Base-by-base conservation (phyloP, 2,888 invertebrate genomes). In the Limnephilus rhombicus region DNA sequence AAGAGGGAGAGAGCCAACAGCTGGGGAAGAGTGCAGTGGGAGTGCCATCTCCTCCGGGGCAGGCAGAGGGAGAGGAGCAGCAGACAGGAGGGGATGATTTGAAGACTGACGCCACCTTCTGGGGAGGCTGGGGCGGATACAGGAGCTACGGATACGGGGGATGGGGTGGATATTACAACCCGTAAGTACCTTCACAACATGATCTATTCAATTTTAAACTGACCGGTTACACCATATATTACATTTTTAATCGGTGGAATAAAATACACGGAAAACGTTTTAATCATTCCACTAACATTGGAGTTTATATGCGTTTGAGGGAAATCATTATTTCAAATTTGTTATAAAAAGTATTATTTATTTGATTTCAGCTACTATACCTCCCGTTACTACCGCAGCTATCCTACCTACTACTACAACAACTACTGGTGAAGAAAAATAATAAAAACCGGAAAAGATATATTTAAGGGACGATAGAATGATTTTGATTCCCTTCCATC, bases 61-160 rank as follows among this genome's bases (percentile, higher is more conserved):
- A 94, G 93, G 94, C 18, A 68, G 68, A 94, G 18, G 68, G 18
- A 18, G 68, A 68, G 83, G 94, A 94, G 92, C 53, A 90, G 89
- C 93, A 94, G 93, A 94, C 94, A 53, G 53, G 53, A 41, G 94
- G 93, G 68, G 94, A 94, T 91, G 94, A 94, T 93, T 94, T 94
- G 86, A 91, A 92, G 90, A 92, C 92, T 80, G 94, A 94, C 85
- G 93, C 92, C 29, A 90, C 94, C 68, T 92, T 93, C 68, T 94
- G 94, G 91, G 94, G 94, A 90, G 94, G 94, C 34, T 95, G 95
- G 91, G 95, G 95, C 90, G 94, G 94, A 68, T 95, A 95, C 91
- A 88, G 53, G 95, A 95, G 94, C 85, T 91, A 91, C 29, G 9
- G 41, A 29, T 90, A 82, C 83, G 82, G 53, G 24, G 91, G 91